These are phyloP conservation scores for Artibeus lituratus DNA, from an alignment of 2,797 vertebrate genomes.

Conservation along the genomic window DNA sequence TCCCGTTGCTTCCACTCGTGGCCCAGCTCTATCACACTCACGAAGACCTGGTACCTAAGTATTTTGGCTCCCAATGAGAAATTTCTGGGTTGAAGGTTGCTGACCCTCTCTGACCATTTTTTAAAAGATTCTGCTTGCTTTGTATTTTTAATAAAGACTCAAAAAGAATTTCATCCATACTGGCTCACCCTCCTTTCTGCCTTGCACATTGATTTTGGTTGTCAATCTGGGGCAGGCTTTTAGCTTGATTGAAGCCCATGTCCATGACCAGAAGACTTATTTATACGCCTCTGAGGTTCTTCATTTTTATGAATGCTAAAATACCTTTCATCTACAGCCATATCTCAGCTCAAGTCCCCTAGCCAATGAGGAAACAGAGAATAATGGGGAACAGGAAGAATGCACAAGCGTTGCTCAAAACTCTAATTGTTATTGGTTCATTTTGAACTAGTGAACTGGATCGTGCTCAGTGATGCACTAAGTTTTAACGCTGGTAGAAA, in stretches of 20 bases:
- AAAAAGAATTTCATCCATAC: constrained; percentile 55
- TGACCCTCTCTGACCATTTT: constrained; percentile 51
- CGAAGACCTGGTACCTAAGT: background rate
- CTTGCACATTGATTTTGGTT: constrained; percentile 39
- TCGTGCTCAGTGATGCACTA: constrained; percentile 23
- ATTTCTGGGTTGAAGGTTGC: constrained; percentile 25
- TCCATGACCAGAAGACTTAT: constrained; percentile 30
- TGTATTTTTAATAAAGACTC: constrained; percentile 68
- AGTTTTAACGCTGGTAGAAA: constrained; percentile 34
- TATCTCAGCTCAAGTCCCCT: background rate
- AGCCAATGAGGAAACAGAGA: constrained; percentile 4
- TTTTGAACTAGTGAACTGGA: constrained; percentile 27
- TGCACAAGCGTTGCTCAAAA: background rate
- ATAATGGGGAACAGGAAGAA: constrained; percentile 34
- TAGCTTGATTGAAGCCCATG: constrained; percentile 56
- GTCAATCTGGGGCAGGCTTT: constrained; percentile 66
- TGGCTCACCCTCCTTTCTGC: constrained; percentile 42
- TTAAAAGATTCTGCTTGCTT: constrained; percentile 52
- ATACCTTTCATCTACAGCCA: constrained; percentile 44
- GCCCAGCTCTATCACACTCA: background rate
- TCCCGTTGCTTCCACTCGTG: background rate
- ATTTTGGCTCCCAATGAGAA: background rate
- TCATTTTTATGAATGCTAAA: constrained; percentile 67
- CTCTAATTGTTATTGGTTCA: constrained; percentile 25
- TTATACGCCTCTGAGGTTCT: background rate